These are phyloP conservation scores for Lepilemur septentrionalis DNA, from an alignment of 2,797 vertebrate genomes.

Conservation along the genomic window DNA sequence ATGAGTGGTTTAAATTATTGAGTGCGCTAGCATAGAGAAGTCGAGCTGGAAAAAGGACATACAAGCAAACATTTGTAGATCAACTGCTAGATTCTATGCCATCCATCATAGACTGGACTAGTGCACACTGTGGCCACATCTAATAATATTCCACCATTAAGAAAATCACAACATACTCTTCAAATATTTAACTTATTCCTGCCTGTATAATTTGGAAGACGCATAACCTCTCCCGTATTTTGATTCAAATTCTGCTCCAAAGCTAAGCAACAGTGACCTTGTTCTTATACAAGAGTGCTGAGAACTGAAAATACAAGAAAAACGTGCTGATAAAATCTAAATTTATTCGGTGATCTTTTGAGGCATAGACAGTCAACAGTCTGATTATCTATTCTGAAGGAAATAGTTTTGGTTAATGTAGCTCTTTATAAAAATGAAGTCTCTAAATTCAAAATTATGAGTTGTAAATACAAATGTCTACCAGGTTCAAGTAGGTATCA, in stretches of 20 bases:
- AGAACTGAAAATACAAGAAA: neutral
- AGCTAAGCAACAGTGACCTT: neutral
- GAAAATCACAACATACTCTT: neutral
- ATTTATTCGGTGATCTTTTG: neutral
- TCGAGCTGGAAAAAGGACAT: neutral
- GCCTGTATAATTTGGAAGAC: neutral
- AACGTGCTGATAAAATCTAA: neutral
- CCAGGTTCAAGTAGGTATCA: neutral
- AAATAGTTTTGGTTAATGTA: neutral
- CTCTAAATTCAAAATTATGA: neutral
- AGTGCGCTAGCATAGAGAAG: neutral
- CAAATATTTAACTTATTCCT: neutral
- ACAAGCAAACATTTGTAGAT: neutral
- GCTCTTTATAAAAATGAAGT: neutral
- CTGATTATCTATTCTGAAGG: neutral
- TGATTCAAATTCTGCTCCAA: neutral
- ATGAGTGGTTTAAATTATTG: neutral
- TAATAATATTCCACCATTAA: neutral
- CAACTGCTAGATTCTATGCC: neutral
- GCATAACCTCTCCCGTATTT: neutral
- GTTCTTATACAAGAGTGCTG: neutral
- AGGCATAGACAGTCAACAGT: neutral
- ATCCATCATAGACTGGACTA: neutral
- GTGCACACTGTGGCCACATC: neutral
- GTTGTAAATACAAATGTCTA: neutral